Percentiles rank a stretch among this genome's conserved stretches.
These are phyloP conservation scores for Avahi laniger DNA, from an alignment of 2,797 vertebrate species.

Conservation along the genomic window DNA sequence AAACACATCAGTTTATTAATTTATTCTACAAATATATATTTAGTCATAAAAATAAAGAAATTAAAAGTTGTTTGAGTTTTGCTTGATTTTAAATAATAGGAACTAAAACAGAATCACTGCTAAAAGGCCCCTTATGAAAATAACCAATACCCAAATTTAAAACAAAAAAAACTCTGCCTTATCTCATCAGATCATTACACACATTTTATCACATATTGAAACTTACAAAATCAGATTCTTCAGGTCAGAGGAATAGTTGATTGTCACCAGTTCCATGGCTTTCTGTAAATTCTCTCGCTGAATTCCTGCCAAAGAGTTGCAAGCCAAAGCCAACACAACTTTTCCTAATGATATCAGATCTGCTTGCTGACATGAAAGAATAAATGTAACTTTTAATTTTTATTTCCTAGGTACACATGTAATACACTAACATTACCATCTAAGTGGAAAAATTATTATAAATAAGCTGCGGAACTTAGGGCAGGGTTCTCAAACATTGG, in stretches of 20 bases:
- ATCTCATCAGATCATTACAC: not conserved
- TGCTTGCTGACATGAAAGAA: constrained; percentile 92
- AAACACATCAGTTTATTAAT: constrained; percentile 8
- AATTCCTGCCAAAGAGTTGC: constrained; percentile 99
- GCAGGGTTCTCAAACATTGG: not conserved
- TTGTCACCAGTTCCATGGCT: constrained; percentile 99
- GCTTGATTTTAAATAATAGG: constrained; percentile 1
- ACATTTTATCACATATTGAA: not conserved
- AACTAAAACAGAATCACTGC: constrained; percentile 1
- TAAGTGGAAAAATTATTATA: constrained; percentile 10
- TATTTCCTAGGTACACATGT: constrained; percentile 37
- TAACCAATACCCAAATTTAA: not conserved
- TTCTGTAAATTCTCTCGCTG: constrained; percentile 99
- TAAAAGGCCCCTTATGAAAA: not conserved
- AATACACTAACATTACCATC: constrained; percentile 26
- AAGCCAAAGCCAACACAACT: constrained; percentile 98
- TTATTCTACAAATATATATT: constrained; percentile 47
- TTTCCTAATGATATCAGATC: constrained; percentile 99
- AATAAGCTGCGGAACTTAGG: not conserved
- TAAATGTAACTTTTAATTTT: constrained; percentile 72
- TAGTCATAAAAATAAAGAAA: constrained; percentile 44
- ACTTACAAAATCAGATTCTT: constrained; percentile 99
- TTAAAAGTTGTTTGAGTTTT: not conserved
- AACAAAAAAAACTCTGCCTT: not conserved
- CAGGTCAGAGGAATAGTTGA: constrained; percentile 99